These are phyloP conservation scores for Drosophila neoperkinsi DNA, from an alignment of 2,888 invertebrate genomes.

Conservation along the genomic window DNA sequence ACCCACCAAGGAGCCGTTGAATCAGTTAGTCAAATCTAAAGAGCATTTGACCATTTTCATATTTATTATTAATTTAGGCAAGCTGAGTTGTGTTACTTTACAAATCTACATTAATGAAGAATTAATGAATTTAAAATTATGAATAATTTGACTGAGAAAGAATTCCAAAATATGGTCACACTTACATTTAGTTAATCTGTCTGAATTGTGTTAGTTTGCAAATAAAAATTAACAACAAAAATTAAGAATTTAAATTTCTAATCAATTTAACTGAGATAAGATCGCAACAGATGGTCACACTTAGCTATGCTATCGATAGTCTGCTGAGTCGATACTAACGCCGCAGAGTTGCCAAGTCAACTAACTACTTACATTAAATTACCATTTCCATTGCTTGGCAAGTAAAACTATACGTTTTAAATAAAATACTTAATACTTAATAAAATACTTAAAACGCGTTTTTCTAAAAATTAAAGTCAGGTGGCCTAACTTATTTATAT, in stretches of 20 bases:
- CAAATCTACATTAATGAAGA: neutral
- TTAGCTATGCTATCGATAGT: slow-evolving; percentile 16
- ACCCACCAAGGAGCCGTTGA: slow-evolving; percentile 47
- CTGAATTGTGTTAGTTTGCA: neutral
- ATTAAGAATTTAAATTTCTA: neutral
- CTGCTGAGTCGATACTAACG: neutral
- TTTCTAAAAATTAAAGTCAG: neutral
- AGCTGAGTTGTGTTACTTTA: neutral
- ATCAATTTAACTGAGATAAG: neutral
- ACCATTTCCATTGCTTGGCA: neutral
- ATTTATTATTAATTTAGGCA: slow-evolving; percentile 3
- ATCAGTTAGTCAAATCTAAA: slow-evolving; percentile 48
- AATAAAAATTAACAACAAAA: neutral
- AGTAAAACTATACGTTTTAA: neutral
- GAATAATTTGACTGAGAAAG: neutral
- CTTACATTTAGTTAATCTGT: neutral
- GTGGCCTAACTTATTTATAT: neutral
- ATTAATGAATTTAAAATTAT: neutral
- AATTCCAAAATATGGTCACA: neutral
- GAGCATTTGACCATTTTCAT: neutral
- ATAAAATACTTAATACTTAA: neutral
- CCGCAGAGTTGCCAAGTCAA: neutral
- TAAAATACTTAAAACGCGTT: no score
- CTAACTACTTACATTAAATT: neutral
- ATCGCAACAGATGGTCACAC: slow-evolving; percentile 15